Evolutionary conservation across 2,888 invertebrate genomes (phyloP).

Genomic region (Chymomyza procnemis): DNA sequence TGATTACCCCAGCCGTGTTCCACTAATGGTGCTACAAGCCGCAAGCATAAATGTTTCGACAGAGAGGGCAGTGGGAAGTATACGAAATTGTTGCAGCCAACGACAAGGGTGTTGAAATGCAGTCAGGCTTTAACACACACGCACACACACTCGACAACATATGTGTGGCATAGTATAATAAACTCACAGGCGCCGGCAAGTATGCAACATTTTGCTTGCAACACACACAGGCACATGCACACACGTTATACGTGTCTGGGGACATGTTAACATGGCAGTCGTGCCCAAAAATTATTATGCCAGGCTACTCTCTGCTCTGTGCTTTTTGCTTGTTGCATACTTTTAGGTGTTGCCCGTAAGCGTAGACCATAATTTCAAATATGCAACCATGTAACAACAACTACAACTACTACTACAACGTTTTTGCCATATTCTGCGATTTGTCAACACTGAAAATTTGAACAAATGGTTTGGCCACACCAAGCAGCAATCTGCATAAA

Average conservation of each 20-base stretch:
- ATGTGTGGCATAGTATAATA: conserved; percentile 1
- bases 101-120: conserved; percentile 63
- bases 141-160: not conserved
- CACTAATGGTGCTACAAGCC: conserved; percentile 77
- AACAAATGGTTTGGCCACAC: not conserved
- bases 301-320: conserved; percentile 54
- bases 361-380: conserved; percentile 47
- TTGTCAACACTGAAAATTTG: conserved; percentile 70
- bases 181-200: conserved; percentile 15
- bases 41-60: conserved; percentile 66
- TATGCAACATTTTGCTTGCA: conserved; percentile 3
- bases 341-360: conserved; percentile 50
- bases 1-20: conserved; percentile 66
- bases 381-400: not conserved
- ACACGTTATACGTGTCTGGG: conserved; percentile 59
- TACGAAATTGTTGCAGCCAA: not conserved
- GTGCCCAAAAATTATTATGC: conserved; percentile 78
- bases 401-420: conserved; percentile 30
- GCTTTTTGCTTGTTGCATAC: conserved; percentile 58
- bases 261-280: conserved; percentile 78
- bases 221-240: not conserved
- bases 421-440: conserved; percentile 50
- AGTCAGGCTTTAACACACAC: conserved; percentile 9
- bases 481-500: not conserved
- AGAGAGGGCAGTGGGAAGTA: conserved; percentile 36